A percentile compares a stretch with the other conserved stretches of the same genome.
These are phyloP conservation scores for Luffia ferchaultella DNA, from an alignment of 2,888 invertebrate genomes.

Conservation along the genomic window DNA sequence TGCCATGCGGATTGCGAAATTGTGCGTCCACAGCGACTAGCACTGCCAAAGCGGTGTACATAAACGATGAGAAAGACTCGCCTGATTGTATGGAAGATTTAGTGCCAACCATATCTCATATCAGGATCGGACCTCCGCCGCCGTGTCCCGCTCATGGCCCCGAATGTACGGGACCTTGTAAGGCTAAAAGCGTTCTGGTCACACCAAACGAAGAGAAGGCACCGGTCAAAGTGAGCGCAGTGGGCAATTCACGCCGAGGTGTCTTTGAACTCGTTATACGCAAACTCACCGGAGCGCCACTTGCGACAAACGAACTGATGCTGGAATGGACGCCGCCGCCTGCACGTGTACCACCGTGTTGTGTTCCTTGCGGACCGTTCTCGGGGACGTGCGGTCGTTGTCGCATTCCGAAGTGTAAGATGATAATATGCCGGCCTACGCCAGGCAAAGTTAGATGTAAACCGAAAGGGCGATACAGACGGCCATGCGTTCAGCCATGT, in stretches of 20 bases:
- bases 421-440: constrained; percentile 24
- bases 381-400: constrained; percentile 21
- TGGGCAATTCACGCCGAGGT: constrained; percentile 44
- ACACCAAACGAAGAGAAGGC: constrained; percentile 28
- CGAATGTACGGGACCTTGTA: constrained; percentile 25
- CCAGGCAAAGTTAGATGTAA: constrained; percentile 17
- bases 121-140: constrained; percentile 38
- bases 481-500: constrained; percentile 15
- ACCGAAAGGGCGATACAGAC: no score
- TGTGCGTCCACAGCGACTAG: neutral
- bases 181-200: constrained; percentile 32
- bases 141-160: constrained; percentile 36
- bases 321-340: constrained; percentile 52
- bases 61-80: constrained; percentile 29
- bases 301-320: constrained; percentile 52
- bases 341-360: neutral
- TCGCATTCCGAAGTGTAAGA: constrained; percentile 33
- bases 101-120: constrained; percentile 42
- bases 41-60: constrained; percentile 28
- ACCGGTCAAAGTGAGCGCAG: constrained; percentile 39
- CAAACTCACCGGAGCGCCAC: constrained; percentile 42
- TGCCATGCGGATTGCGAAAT: neutral
- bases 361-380: constrained; percentile 24
- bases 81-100: constrained; percentile 31
- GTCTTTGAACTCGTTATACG: constrained; percentile 53